These are phyloP conservation scores for Pongo abelii DNA, from an alignment of 2,113 vertebrate species.

Conservation along the genomic window DNA sequence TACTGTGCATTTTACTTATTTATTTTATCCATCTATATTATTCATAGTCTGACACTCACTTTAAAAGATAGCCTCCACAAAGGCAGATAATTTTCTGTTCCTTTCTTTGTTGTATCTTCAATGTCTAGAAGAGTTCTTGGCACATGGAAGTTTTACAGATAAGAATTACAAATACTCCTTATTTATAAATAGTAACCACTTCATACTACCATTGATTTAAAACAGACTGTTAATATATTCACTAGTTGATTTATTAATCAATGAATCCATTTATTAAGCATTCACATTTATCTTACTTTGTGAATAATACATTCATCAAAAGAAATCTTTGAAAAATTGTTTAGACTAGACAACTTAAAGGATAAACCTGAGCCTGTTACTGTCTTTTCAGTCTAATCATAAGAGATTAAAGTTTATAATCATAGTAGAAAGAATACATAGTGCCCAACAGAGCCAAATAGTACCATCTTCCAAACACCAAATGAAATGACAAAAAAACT, in stretches of 20 bases:
- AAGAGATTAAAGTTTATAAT: not conserved
- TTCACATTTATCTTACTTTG: not conserved
- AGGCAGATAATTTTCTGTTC: not conserved
- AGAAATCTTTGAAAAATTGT: not conserved
- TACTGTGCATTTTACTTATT: not conserved
- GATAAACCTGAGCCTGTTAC: not conserved
- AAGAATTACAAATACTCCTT: not conserved
- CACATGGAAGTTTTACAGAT: not conserved
- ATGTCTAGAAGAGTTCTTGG: not conserved
- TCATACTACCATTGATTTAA: not conserved
- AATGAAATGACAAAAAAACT: not conserved
- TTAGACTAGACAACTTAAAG: not conserved
- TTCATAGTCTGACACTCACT: not conserved
- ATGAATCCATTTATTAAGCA: not conserved
- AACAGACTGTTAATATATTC: not conserved
- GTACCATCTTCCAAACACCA: not conserved
- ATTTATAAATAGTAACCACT: not conserved
- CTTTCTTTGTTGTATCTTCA: not conserved
- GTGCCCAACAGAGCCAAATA: not conserved
- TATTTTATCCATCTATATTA: not conserved
- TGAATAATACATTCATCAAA: conserved; percentile 6
- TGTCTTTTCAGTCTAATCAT: not conserved
- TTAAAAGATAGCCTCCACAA: not conserved
- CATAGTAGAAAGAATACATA: not conserved
- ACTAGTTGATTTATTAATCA: not conserved